These are phyloP conservation scores for Diaperis boleti DNA, from an alignment of 2,888 invertebrate genomes.

Conservation along the genomic window DNA sequence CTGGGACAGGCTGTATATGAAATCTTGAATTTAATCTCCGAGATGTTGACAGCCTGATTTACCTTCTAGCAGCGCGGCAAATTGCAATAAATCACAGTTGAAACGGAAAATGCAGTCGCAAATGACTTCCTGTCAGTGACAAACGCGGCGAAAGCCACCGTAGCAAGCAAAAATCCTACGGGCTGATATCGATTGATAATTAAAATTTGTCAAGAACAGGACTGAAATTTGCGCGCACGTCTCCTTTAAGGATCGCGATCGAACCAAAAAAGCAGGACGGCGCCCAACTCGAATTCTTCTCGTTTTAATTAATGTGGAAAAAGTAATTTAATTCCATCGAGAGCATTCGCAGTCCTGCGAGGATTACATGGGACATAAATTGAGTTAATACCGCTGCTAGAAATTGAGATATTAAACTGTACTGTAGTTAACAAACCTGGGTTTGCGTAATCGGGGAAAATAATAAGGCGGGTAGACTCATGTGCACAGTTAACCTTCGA, in stretches of 20 bases:
- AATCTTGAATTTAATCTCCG: conserved; percentile 47
- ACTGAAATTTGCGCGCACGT: too few species aligned
- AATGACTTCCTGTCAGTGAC: conserved; percentile 21
- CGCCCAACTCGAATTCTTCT: too few species aligned
- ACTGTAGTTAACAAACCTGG: background rate
- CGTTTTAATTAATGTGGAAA: background rate
- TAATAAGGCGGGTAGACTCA: background rate
- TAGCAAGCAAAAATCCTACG: conserved; percentile 17
- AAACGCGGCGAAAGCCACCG: conserved; percentile 15
- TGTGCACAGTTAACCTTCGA: conserved; percentile 6
- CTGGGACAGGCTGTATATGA: too few species aligned
- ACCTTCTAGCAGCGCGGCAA: conserved; percentile 23
- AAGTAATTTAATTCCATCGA: background rate
- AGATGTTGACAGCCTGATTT: conserved; percentile 49
- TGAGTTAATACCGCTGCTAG: background rate
- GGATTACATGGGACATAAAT: conserved; percentile 1
- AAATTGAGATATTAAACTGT: conserved; percentile 1
- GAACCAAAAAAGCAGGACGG: too few species aligned
- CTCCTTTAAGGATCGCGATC: too few species aligned
- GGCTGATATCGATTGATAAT: background rate
- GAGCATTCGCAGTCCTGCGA: background rate
- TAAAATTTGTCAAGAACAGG: background rate
- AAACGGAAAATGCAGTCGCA: conserved; percentile 14
- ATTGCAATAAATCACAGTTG: conserved; percentile 24
- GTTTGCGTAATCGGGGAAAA: conserved; percentile 18